phyloP scores from a whole-genome alignment of 2,113 vertebrate species.

The Mohoua ochrocephala region DNA sequence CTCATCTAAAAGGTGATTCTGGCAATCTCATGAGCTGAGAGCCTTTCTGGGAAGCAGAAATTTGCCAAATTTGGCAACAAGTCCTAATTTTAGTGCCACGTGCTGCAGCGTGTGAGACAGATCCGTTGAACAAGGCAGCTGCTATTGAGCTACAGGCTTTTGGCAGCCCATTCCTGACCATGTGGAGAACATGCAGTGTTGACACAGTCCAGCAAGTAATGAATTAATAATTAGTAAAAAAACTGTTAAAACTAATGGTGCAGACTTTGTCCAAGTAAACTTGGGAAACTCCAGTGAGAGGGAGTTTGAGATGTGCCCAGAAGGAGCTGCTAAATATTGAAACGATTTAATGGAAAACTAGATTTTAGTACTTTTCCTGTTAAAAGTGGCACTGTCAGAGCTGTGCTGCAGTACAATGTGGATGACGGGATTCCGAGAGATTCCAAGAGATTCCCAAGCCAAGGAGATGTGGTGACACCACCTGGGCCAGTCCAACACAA shows the following conservation, averaged over 20 bases:
- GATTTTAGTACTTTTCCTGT: not conserved
- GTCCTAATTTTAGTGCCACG: not conserved
- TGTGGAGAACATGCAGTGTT: not conserved
- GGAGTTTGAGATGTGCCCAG: not conserved
- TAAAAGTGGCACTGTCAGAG: not conserved
- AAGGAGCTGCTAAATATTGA: not conserved
- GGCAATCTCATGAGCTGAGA: not conserved
- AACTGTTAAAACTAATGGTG: not conserved
- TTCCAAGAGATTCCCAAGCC: not conserved
- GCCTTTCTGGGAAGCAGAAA: not conserved
- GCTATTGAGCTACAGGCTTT: not conserved
- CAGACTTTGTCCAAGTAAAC: not conserved
- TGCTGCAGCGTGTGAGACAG: not conserved
- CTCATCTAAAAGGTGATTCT: not conserved
- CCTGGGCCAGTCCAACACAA: rapidly evolving
- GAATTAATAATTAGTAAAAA: not conserved
- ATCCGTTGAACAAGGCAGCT: not conserved
- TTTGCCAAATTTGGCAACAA: not conserved
- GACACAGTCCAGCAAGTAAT: not conserved
- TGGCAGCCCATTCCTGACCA: not conserved
- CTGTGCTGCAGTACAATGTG: not conserved
- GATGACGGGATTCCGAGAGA: not conserved
- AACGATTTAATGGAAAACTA: not conserved
- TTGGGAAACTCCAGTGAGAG: not conserved
- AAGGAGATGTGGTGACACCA: not conserved